These are phyloP conservation scores for Chydorus sphaericus DNA, from an alignment of 2,888 invertebrate genomes.

Conservation along the genomic window DNA sequence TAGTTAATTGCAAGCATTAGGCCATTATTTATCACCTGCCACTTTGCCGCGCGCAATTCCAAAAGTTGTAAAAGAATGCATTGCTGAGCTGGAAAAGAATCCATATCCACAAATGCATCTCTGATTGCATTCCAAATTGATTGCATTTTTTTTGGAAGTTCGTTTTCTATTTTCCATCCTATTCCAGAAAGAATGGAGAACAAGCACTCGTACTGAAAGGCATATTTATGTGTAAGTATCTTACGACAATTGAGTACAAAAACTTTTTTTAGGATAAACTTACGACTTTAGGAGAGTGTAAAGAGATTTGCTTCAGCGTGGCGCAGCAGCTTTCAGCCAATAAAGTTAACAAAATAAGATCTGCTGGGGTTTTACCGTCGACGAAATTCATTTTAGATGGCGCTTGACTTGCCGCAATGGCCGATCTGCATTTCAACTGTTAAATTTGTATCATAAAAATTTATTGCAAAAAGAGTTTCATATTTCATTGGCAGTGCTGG, in stretches of 20 bases:
- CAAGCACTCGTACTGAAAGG: slow-evolving; percentile 60
- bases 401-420: no score
- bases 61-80: slow-evolving; percentile 77
- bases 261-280: no score
- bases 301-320: slow-evolving; percentile 60
- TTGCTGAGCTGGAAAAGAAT: slow-evolving; percentile 54
- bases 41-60: slow-evolving; percentile 76
- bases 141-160: slow-evolving; percentile 64
- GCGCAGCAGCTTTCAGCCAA: slow-evolving; percentile 80
- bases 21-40: no score
- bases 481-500: no score
- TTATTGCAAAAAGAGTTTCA: no score
- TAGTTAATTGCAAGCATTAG: no score
- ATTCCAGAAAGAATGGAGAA: slow-evolving; percentile 79
- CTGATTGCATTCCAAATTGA: slow-evolving; percentile 61
- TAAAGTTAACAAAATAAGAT: slow-evolving; percentile 61
- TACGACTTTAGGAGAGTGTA: slow-evolving; percentile 66
- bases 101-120: slow-evolving; percentile 56
- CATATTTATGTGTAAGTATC: slow-evolving; percentile 13
- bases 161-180: slow-evolving; percentile 70
- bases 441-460: no score
- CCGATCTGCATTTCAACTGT: no score
- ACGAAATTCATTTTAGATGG: no score
- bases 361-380: slow-evolving; percentile 50
- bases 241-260: background rate